Evolutionary conservation across 2,888 invertebrate genomes (phyloP), one percentile per base, ranked within the genome.

Genomic region (Amblyteles armatorius): DNA sequence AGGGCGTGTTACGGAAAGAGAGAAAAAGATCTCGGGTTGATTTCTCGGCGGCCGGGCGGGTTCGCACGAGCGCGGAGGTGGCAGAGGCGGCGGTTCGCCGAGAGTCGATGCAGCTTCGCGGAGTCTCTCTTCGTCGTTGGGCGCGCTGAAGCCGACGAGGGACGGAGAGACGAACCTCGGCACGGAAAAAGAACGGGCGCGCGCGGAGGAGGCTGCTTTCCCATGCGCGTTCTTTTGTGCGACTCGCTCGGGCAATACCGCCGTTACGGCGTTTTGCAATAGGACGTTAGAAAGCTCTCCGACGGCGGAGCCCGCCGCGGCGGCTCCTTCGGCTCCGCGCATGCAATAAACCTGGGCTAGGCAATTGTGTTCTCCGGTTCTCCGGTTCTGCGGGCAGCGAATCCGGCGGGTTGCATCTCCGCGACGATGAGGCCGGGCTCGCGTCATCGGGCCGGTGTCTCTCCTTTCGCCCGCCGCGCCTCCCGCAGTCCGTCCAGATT

Each of bases 241-340:
- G 57, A 55, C 13, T 44, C 55, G 73, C 67, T 3, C 7, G 11
- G 19, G 67, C 40, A 67, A 67, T 40, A 19, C 13, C 29, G 81
- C 74, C 77, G 81, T 84, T 81, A 81, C 68, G 63, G 11, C 60
- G 81, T 84, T 84, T 84, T 78, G 84, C 84, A 84, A 84, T 84
- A 63, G 60, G 81, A 84, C 84, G 81, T 84, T 84, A 84, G 84
- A 84, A 84, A 84, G 84, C 84, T 84, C 78, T 71, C 44, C 60
- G 83, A 81, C 74, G 74, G 81, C 78, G 16, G 81, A 82, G 77
- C 81, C 72, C 48, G 78, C 50, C 71, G 4, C 48, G 36, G 73
- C 72, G 63, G 69, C 60, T 44, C 26, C 67, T 65, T 22, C 63
- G 63, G 74, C 76, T 76, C 80, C 77, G 72, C 78, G 84, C 80